phyloP scores from a whole-genome alignment of 2,797 vertebrate species.

The Chiloscyllium punctatum region DNA sequence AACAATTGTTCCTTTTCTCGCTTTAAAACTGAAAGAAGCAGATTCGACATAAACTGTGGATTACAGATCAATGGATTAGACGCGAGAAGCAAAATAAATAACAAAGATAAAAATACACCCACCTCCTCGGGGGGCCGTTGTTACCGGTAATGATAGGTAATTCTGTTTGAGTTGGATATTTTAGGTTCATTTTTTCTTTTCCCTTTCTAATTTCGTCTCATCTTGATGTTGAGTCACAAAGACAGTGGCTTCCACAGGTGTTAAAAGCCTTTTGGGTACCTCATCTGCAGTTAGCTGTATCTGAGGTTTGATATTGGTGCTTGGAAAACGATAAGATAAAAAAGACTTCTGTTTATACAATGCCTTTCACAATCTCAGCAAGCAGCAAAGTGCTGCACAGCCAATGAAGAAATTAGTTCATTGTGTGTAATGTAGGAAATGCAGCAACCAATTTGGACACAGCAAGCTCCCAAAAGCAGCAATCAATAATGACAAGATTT shows the following conservation, averaged over 20 bases:
- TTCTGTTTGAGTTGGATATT: background rate
- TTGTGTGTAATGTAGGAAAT: background rate
- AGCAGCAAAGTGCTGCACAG: background rate
- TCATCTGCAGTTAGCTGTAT: background rate
- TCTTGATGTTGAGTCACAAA: background rate
- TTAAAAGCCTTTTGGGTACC: background rate
- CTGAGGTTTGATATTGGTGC: background rate
- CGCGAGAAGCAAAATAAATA: background rate
- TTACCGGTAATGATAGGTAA: background rate
- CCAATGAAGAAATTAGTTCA: background rate
- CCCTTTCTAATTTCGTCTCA: background rate
- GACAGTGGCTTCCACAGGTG: background rate
- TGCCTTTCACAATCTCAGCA: background rate
- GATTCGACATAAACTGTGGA: background rate
- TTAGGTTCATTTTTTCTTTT: background rate
- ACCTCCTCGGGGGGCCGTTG: background rate
- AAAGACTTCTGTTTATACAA: background rate
- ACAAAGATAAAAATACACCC: background rate
- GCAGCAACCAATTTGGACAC: background rate
- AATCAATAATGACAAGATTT: background rate
- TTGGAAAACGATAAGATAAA: background rate
- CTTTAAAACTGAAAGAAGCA: background rate
- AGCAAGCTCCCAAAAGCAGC: background rate
- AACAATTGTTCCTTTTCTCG: background rate
- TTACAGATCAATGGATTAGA: constrained; percentile 4